These are phyloP conservation scores for rabbit (Oryctolagus cuniculus) DNA, from an alignment of 2,113 vertebrate species.

Conservation along the genomic window mOryCun1.1 NC_091435.1:65467001-65467500, in stretches of 20 bases:
- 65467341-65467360: slow-evolving; percentile 49
- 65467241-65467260: slow-evolving; percentile 44
- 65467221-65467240: slow-evolving; percentile 38
- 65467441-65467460: not conserved
- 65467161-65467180: not conserved
- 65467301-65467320: not conserved
- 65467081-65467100: slow-evolving; percentile 59
- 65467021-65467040: slow-evolving; percentile 74
- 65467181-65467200: slow-evolving; percentile 44
- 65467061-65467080: slow-evolving; percentile 39
- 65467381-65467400: not conserved
- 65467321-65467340: slow-evolving; percentile 11
- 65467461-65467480: not conserved
- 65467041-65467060: slow-evolving; percentile 70
- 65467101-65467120: slow-evolving; percentile 64
- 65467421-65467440: not conserved
- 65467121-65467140: slow-evolving; percentile 72
- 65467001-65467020: slow-evolving; percentile 63
- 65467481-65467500: not conserved
- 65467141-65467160: slow-evolving; percentile 67
- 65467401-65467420: not conserved
- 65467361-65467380: slow-evolving; percentile 26
- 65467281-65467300: slow-evolving; percentile 49
- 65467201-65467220: slow-evolving; percentile 56
- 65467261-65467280: slow-evolving; percentile 62